Evolutionary conservation across 2,113 vertebrate species (phyloP), one percentile per base, ranked within the genome.

Genomic region (Acanthochromis polyacanthus): DNA sequence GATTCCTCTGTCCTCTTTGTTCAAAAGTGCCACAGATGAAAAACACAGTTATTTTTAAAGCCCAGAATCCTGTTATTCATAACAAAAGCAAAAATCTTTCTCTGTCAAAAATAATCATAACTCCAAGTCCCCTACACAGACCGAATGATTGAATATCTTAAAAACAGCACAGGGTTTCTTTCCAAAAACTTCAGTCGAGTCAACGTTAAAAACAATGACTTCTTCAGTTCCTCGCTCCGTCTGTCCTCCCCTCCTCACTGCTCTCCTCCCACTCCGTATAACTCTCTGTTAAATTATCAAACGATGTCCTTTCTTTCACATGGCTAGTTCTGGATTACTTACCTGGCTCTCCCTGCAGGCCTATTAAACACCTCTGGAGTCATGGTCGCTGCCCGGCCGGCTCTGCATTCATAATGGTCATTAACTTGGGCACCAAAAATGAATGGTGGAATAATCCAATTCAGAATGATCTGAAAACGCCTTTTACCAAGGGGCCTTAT

Each of bases 381-480:
- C 87, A 89, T 82, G 87, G 78, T 79, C 67, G 64, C 68, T 69
- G 87, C 82, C 66, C 22, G 74, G 81, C 84, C 75, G 73, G 78
- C 75, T 75, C 81, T 81, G 70, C 85, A 89, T 93, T 93, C 88
- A 92, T 88, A 88, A 93, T 91, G 81, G 76, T 80, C 83, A 92
- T 93, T 94, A 93, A 91, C 78, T 85, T 78, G 52, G 72, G 43
- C 59, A 61, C 75, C 80, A 82, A 73, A 88, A 86, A 84, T 87
- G 90, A 91, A 89, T 84, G 81, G 87, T 80, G 87, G 85, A 93
- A 93, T 85, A 92, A 91, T 92, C 77, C 83, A 85, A 91, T 93
- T 92, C 84, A 60, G 65, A 75, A 60, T 83, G 75, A 83, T 90
- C 61, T 83, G 78, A 87, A 89, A 92, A 91, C 90, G 64, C 75